Conservation (phyloP, 2,888 invertebrate genomes). For the Schizaphis graminum region DNA sequence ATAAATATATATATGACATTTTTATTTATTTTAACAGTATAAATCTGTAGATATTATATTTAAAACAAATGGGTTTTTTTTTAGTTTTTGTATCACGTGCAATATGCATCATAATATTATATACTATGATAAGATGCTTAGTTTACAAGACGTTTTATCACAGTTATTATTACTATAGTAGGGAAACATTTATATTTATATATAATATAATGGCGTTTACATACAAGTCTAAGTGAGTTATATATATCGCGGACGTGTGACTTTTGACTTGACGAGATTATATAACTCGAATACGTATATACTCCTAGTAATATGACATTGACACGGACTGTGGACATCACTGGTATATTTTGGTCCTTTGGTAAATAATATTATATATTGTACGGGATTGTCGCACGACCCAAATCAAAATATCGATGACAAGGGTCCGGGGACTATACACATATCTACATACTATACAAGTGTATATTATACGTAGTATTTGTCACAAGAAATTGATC, state of each 20-base stretch:
- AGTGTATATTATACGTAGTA: neutral
- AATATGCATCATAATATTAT: neutral
- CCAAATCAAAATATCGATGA: constrained; percentile 25
- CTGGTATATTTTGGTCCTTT: neutral
- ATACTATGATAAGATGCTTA: neutral
- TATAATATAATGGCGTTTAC: neutral
- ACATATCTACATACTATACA: neutral
- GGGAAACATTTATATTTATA: neutral
- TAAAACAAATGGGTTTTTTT: neutral
- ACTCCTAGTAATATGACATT: neutral
- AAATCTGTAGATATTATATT: neutral
- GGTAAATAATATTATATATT: neutral
- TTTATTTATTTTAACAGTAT: neutral
- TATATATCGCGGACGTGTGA: neutral
- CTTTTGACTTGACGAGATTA: neutral
- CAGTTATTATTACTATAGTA: neutral
- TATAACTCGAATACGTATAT: neutral
- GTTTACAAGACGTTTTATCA: neutral
- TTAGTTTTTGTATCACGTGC: neutral
- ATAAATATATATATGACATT: neutral
- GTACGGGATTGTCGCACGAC: neutral
- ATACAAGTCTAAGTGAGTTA: neutral
- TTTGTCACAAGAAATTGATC: neutral
- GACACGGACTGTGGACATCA: neutral
- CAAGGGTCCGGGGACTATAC: neutral